These are phyloP conservation scores for Melanerpes formicivorus DNA, from an alignment of 2,113 vertebrate species.

Conservation along the genomic window DNA sequence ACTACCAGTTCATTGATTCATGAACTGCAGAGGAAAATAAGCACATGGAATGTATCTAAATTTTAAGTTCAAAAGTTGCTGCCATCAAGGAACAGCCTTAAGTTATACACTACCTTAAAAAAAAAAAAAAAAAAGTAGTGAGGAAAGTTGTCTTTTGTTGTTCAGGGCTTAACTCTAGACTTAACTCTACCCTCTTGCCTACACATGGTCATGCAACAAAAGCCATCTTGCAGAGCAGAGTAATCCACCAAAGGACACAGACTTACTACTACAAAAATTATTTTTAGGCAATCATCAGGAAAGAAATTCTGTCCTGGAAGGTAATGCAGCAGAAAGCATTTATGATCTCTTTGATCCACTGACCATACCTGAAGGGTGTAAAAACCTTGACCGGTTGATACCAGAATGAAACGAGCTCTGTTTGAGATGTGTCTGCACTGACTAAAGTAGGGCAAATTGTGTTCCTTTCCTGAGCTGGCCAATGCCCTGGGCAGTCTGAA, in stretches of 20 bases:
- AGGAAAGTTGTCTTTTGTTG: background rate
- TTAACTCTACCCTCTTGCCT: background rate
- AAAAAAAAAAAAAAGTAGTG: background rate
- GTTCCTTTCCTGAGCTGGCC: background rate
- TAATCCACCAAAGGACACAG: background rate
- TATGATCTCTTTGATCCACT: background rate
- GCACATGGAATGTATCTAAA: conserved; percentile 51
- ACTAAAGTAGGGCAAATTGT: background rate
- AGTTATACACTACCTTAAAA: conserved; percentile 37
- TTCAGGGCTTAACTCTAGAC: background rate
- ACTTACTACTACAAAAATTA: background rate
- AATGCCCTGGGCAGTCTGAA: background rate
- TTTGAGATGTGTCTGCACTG: background rate
- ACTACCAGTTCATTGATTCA: conserved; percentile 63
- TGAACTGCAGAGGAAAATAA: conserved; percentile 64
- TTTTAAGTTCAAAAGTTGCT: conserved; percentile 59
- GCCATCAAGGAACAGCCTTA: conserved; percentile 52
- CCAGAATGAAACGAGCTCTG: background rate
- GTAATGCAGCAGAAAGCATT: background rate
- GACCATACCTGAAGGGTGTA: background rate
- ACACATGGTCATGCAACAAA: background rate
- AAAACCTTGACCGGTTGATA: background rate
- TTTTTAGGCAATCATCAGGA: background rate
- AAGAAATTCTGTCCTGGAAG: background rate
- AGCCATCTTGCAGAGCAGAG: background rate